Conservation (phyloP, 2,113 vertebrate species). For the Dipodomys spectabilis region DNA sequence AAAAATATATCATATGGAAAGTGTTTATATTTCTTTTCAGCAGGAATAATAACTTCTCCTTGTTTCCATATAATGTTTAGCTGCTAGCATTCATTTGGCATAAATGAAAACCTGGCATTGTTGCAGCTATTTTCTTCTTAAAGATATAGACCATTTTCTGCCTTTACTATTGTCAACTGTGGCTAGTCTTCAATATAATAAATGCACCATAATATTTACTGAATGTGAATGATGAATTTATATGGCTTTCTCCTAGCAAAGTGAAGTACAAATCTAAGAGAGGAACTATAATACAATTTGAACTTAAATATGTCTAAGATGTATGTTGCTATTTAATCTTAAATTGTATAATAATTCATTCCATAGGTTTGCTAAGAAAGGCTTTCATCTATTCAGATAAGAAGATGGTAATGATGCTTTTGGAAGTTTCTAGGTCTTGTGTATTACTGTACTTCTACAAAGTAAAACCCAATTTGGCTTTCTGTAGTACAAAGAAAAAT, state of each 20-base stretch:
- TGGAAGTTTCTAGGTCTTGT: neutral
- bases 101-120: neutral
- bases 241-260: neutral
- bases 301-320: neutral
- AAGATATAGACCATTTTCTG: neutral
- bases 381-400: neutral
- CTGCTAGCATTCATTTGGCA: neutral
- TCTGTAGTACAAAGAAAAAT: neutral
- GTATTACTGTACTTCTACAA: too few species aligned
- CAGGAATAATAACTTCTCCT: neutral
- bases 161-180: neutral
- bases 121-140: conserved; percentile 1
- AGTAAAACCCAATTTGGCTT: neutral
- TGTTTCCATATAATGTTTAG: neutral
- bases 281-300: neutral
- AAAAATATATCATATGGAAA: neutral
- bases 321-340: neutral
- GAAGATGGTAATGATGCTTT: neutral
- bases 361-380: neutral
- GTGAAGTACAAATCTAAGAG: neutral
- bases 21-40: neutral
- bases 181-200: neutral
- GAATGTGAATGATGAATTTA: neutral
- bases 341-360: neutral
- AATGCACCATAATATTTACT: neutral